Evolutionary conservation across 53 echinoderm and acorn worm species (phyloP), one percentile per base, ranked within the genome.

Genomic region (Zoroaster sp.): DNA sequence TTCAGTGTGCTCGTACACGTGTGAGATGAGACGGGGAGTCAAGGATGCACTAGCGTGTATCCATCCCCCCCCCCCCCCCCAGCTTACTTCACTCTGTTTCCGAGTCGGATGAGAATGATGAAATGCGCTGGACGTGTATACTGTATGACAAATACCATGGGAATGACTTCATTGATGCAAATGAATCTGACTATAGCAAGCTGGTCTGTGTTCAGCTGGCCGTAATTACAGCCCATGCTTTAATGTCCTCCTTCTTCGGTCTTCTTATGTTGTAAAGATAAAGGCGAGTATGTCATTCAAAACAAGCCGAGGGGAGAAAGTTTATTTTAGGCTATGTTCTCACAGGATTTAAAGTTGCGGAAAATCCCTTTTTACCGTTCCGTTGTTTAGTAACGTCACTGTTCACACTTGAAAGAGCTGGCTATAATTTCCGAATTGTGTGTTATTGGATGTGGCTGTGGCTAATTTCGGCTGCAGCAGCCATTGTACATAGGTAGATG

Each of bases 161-260:
- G 52, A 47, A 76, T 49, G 76, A 76, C 76, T 76, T 32, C 76
- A 51, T 76, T 76, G 47, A 76, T 28, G 76, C 76, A 76, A 34
- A 35, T 23, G 41, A 74, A 40, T 74, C 40, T 23, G 5, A 59
- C 28, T 28, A 28, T 44, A 30, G 43, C 12, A 45, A 43, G 43
- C 41, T 43, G 21, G 23, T 21, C 76, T 17, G 76, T 76, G 76
- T 49, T 31, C 76, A 76, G 49, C 47, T 42, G 51, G 49, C 76
- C 51, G 51, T 76, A 46, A 76, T 76, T 76, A 51, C 76, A 76
- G 25, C 17, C 74, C 33, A 30, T 45, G 45, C 46, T 47, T 76
- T 76, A 45, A 76, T 76, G 45, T 76, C 45, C 75, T 49, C 47
- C 51, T 4, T 40, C 43, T 42, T 21, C 32, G 30, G 34, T 45